Evolutionary conservation across 2,888 invertebrate species (phyloP), one percentile per base, ranked within the genome.

Genomic region (Rhimphoctona megacephalus): DNA sequence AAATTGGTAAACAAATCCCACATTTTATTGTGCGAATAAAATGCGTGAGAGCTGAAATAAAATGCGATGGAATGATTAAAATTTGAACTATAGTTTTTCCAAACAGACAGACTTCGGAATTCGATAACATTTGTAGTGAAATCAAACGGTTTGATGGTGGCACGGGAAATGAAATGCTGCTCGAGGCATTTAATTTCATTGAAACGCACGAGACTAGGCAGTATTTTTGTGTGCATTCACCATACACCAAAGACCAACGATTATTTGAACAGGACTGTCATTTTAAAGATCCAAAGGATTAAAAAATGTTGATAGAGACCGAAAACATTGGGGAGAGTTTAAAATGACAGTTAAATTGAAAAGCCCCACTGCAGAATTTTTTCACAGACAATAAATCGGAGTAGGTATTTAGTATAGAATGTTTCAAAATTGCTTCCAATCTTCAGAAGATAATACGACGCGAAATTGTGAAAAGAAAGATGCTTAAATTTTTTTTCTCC

Each of bases 131-230:
- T 81, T 72, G 22, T 52, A 25, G 73, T 57, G 57, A 69, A 64
- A 70, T 79, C 46, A 74, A 85, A 81, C 67, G 52, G 54, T 70
- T 80, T 25, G 33, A 19, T 43, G 14, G 30, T 46, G 43, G 17
- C 36, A 81, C 39, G 46, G 64, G 11, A 7, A 19, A 30, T n/a
- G 30, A 6, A 36, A 19, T 67, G 74, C 5, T 49, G 74, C 74
- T 76, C 49, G 36, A 36, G 76, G 76, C 70, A 36, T 83, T 79
- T 70, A 30, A 69, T 85, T 80, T 76, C 30, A 83, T 77, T 67
- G 79, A 57, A 83, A 54, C 46, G 78, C 43, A 33, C 76, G 70
- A 33, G 66, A 64, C 9, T 74, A 36, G 17, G 11, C 22, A 36
- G 30, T 64, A 46, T 64, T 57, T 73, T 22, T 8, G 49, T 49